Evolutionary conservation across 2,113 vertebrate genomes (phyloP), one percentile per base, ranked within the genome.

Genomic region (Solea solea): DNA sequence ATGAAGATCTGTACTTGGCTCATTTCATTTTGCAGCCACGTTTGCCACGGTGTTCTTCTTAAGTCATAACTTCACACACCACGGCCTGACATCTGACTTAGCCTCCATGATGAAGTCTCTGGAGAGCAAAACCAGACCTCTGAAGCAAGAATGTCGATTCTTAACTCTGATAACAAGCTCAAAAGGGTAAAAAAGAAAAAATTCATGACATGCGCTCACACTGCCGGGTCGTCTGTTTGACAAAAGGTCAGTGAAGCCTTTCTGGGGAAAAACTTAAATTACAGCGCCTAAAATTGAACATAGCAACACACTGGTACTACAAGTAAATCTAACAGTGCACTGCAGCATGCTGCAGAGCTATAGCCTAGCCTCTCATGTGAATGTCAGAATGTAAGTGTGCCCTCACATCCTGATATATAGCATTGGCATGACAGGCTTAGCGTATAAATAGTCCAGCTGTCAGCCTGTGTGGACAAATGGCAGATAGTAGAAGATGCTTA

Each of bases 391-490:
- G 71, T 72, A 67, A 82, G 64, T 71, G 58, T 85, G 77, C 76
- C 67, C 74, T 69, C 78, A 71, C 68, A 51, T 79, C 64, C 52
- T 90, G 88, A 90, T 84, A 68, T 86, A 88, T 92, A 77, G 82
- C 74, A 48, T 86, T 87, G 86, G 79, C 86, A 85, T 91, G 88
- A 90, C 88, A 84, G 86, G 28, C 67, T 49, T 53, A 50, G 54
- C 46, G 16, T 86, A 90, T 86, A 88, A 91, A 90, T 90, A 89
- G 90, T 73, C 70, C 82, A 76, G 82, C 83, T 89, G 85, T 88
- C 82, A 78, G 73, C 28, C 49, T 15, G 51, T 51, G 65, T 41
- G 88, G 86, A 91, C 86, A 88, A 87, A 87, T 89, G 84, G 69
- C 75, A 76, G 64, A 82, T 72, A 69, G 84, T 70, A 54, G 74